phyloP scores from a whole-genome alignment of 2,888 invertebrate genomes.

The Schizotus pectinicornis region DNA sequence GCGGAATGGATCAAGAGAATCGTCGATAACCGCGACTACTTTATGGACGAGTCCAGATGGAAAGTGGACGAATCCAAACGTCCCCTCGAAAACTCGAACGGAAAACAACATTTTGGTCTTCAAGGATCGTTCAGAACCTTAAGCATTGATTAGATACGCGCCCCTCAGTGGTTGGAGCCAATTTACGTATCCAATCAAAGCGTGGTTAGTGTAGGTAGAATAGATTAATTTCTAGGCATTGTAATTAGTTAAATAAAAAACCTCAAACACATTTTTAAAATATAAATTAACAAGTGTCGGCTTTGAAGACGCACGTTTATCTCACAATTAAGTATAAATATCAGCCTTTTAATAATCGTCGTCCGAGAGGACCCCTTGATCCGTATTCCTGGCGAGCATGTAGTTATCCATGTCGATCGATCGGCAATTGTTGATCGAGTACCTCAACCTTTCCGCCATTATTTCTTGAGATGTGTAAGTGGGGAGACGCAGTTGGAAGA shows the following conservation, averaged over 20 bases:
- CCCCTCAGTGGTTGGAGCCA: too few species aligned
- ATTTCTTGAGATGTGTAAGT: conserved; percentile 66
- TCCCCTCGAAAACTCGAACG: conserved; percentile 50
- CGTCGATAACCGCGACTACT: conserved; percentile 64
- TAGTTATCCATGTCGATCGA: conserved; percentile 75
- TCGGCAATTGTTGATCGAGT: conserved; percentile 71
- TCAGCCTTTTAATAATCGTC: conserved; percentile 54
- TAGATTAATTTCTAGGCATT: too few species aligned
- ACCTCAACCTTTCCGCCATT: conserved; percentile 67
- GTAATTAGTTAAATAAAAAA: too few species aligned
- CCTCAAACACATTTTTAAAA: neutral
- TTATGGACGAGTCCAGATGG: conserved; percentile 65
- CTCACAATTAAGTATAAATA: neutral
- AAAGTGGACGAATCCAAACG: conserved; percentile 64
- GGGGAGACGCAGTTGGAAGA: conserved; percentile 69
- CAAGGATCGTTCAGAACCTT: conserved; percentile 67
- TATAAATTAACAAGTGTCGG: neutral
- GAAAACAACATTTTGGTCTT: conserved; percentile 49
- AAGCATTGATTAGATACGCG: conserved; percentile 60
- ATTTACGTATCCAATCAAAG: neutral
- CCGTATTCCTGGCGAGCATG: conserved; percentile 68
- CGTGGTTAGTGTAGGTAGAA: neutral
- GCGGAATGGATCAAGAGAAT: conserved; percentile 67
- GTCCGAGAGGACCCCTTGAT: conserved; percentile 59
- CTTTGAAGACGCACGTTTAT: neutral